Evolutionary conservation across 2,888 invertebrate species (phyloP).

Genomic region (Mimachlamys varia): DNA sequence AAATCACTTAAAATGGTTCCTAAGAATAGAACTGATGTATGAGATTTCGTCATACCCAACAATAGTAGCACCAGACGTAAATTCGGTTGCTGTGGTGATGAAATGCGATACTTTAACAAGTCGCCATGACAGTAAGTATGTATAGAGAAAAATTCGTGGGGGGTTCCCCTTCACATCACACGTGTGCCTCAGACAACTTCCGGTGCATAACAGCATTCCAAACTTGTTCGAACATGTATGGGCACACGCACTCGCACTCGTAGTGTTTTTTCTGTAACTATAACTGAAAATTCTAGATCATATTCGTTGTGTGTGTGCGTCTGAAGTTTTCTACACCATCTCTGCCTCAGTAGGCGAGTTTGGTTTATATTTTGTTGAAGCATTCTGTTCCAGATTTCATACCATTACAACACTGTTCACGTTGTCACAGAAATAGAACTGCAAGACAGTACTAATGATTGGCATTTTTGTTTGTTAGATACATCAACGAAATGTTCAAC

Average conservation of each 20-base stretch:
- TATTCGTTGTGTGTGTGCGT: neutral
- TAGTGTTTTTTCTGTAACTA: neutral
- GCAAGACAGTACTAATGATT: no score
- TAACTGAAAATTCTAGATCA: neutral
- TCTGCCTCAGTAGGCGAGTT: neutral
- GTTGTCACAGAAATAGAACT: no score
- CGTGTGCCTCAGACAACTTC: neutral
- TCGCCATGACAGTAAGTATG: conserved; percentile 12
- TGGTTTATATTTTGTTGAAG: neutral
- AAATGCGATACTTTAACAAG: neutral
- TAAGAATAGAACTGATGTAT: neutral
- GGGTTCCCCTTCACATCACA: conserved; percentile 22
- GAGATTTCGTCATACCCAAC: conserved; percentile 23
- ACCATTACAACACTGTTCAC: no score
- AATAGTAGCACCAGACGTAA: neutral
- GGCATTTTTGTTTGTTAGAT: no score
- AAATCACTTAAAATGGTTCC: neutral
- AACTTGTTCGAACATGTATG: conserved; percentile 30
- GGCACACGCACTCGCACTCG: neutral
- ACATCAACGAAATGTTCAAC: no score
- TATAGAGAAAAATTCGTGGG: neutral
- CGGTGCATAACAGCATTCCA: neutral
- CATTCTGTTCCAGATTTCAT: no score
- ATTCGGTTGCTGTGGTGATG: neutral
- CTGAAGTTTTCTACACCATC: neutral